Percentiles rank a stretch among this genome's conserved stretches.
Conservation (phyloP, 1,140 invertebrate genomes). For the Macrostomum lignano region DNA sequence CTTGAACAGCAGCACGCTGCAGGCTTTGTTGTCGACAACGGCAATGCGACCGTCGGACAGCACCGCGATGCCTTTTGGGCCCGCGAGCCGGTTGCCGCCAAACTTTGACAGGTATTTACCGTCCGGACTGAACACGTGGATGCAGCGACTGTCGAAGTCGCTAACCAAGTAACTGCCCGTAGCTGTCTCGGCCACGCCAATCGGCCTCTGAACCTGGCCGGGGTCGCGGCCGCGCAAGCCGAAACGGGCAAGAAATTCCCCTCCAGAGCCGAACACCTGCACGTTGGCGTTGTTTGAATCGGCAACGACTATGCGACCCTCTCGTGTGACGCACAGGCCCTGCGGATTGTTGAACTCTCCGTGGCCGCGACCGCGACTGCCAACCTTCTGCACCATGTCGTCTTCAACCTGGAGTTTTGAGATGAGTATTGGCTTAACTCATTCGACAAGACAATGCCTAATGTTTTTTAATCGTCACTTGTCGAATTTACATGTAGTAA, state of each 20-base stretch:
- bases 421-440: too few relatives aligned
- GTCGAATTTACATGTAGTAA: too few relatives aligned
- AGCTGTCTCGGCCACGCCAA: slow-evolving; percentile 30
- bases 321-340: slow-evolving; percentile 19
- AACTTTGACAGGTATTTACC: slow-evolving; percentile 33
- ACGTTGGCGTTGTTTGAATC: slow-evolving; percentile 35
- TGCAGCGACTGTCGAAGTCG: slow-evolving; percentile 35
- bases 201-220: slow-evolving; percentile 33
- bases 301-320: slow-evolving; percentile 30
- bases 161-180: slow-evolving; percentile 34
- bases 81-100: slow-evolving; percentile 32
- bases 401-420: too few relatives aligned
- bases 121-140: slow-evolving; percentile 31
- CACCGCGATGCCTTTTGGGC: slow-evolving; percentile 32
- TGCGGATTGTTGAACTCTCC: slow-evolving; percentile 29
- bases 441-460: too few relatives aligned
- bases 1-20: slow-evolving; percentile 32
- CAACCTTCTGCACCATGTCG: too few relatives aligned
- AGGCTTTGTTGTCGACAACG: slow-evolving; percentile 36
- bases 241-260: slow-evolving; percentile 25
- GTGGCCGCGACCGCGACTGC: too few relatives aligned
- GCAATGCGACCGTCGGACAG: slow-evolving; percentile 31
- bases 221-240: slow-evolving; percentile 29
- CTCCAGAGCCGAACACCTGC: slow-evolving; percentile 18
- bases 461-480: too few relatives aligned